Evolutionary conservation across 2,888 invertebrate species (phyloP).

Genomic region (Panzeria rudis): DNA sequence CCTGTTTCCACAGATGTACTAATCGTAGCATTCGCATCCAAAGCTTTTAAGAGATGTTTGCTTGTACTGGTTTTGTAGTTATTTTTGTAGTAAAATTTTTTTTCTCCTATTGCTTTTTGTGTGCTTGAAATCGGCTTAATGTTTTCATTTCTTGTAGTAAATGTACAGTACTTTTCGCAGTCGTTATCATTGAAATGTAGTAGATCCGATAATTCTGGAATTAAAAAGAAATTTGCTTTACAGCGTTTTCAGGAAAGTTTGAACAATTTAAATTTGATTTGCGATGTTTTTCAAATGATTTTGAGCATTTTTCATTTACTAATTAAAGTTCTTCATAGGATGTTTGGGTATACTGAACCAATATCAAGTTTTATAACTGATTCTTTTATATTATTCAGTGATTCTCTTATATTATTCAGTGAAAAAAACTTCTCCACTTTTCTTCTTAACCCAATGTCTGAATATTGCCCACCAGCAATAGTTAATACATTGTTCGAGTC

Average conservation of each 20-base stretch:
- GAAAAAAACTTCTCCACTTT: slow-evolving; percentile 53
- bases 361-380: slow-evolving; percentile 48
- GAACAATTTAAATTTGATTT: slow-evolving; percentile 29
- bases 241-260: slow-evolving; percentile 28
- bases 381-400: too few relatives aligned
- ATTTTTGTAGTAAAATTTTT: slow-evolving; percentile 29
- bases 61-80: slow-evolving; percentile 22
- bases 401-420: slow-evolving; percentile 41
- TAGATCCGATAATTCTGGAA: slow-evolving; percentile 44
- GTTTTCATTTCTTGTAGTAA: slow-evolving; percentile 34
- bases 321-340: slow-evolving; percentile 34
- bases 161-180: too few relatives aligned
- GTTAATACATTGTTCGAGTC: slow-evolving; percentile 1
- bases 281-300: slow-evolving; percentile 35
- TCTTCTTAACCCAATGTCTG: slow-evolving; percentile 34
- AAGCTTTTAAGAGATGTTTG: slow-evolving; percentile 26
- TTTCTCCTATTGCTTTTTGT: slow-evolving; percentile 34
- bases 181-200: too few relatives aligned
- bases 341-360: too few relatives aligned
- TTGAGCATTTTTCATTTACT: slow-evolving; percentile 39
- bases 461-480: slow-evolving; percentile 5
- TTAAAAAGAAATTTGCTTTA: slow-evolving; percentile 46
- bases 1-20: slow-evolving; percentile 28
- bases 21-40: slow-evolving; percentile 27
- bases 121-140: slow-evolving; percentile 29